Evolutionary conservation across 2,888 invertebrate genomes (phyloP).

Genomic region (Metalampra italica): DNA sequence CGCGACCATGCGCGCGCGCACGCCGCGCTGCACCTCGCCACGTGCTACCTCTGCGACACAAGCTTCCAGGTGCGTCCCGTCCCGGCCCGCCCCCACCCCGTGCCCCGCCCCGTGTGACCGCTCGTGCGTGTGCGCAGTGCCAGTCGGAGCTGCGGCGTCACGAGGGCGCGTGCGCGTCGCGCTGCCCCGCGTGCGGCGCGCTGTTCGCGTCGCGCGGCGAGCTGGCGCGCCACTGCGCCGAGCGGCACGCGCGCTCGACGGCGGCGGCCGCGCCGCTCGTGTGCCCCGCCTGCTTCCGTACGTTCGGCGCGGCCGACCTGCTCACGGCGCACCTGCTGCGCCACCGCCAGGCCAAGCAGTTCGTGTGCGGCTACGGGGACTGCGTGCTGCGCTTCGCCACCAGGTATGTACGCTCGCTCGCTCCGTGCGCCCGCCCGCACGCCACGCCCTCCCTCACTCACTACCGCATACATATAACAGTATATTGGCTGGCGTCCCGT

Average conservation of each 20-base stretch:
- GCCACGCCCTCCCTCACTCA: too few relatives aligned
- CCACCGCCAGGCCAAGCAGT: slow-evolving; percentile 53
- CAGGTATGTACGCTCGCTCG: slow-evolving; percentile 27
- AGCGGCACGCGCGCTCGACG: slow-evolving; percentile 24
- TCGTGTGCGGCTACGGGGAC: slow-evolving; percentile 63
- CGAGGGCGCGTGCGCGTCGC: slow-evolving; percentile 24
- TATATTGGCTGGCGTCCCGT: not conserved
- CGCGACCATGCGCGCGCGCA: slow-evolving; percentile 33
- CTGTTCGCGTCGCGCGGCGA: slow-evolving; percentile 3
- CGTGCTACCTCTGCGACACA: slow-evolving; percentile 43
- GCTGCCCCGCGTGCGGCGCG: slow-evolving; percentile 21
- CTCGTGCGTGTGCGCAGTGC: slow-evolving; percentile 7
- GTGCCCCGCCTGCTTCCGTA: slow-evolving; percentile 45
- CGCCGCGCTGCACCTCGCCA: slow-evolving; percentile 24
- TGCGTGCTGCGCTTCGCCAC: slow-evolving; percentile 62
- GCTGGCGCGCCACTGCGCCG: slow-evolving; percentile 12
- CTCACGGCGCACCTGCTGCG: slow-evolving; percentile 49
- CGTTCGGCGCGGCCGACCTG: slow-evolving; percentile 26
- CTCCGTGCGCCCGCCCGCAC: not conserved
- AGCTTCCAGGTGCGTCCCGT: slow-evolving; percentile 28
- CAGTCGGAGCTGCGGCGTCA: slow-evolving; percentile 33
- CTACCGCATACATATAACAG: too few relatives aligned
- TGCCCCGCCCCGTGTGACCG: not conserved
- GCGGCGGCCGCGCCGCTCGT: slow-evolving; percentile 24
- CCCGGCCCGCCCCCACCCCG: not conserved